Evolutionary conservation across 2,888 invertebrate species (phyloP), one percentile per base, ranked within the genome.

Genomic region (Hyles lineata): DNA sequence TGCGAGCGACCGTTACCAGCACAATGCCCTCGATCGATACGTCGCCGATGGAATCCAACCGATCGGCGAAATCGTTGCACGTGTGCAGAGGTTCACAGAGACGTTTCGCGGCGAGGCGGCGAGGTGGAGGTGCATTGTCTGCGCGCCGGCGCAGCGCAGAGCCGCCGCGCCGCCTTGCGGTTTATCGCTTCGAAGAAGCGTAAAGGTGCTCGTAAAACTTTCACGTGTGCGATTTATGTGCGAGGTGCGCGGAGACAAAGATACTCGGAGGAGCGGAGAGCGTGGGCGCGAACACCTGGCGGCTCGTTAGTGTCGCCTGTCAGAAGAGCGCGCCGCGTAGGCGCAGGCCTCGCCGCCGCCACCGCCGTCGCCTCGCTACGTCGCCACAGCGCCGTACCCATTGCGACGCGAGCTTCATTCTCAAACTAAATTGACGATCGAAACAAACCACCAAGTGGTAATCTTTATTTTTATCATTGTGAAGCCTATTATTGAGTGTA

Each of bases 1-100:
- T 94, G 94, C 92, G 92, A 89, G 89, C 91, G 89, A 94, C 94
- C 94, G 94, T 94, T 94, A 94, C 91, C 90, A 92, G 93, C 93
- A 93, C 94, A 93, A 93, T 94, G 93, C 91, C 94, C 94, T 92
- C 93, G 91, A 93, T 94, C 93, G 93, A 93, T 92, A 89, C 91
- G 85, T 89, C 87, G 89, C 82, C 89, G 90, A 92, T 89, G 91
- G 91, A 90, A 92, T 92, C 89, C 88, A 84, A 88, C 86, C 87
- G 88, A 93, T 92, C 89, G 90, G 93, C 90, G 89, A 93, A 93
- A 93, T 92, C 90, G 86, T 84, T 92, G 90, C 92, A 90, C 90
- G 88, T 89, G 90, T 90, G 90, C 88, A 79, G 80, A 87, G 89
- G 87, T 88, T 86, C 80, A 87, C 82, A 85, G 84, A 89, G 90